A percentile compares a stretch with the other conserved stretches of the same genome.
Evolutionary conservation across 2,113 vertebrate species (phyloP).

Genomic region (Riparia riparia): DNA sequence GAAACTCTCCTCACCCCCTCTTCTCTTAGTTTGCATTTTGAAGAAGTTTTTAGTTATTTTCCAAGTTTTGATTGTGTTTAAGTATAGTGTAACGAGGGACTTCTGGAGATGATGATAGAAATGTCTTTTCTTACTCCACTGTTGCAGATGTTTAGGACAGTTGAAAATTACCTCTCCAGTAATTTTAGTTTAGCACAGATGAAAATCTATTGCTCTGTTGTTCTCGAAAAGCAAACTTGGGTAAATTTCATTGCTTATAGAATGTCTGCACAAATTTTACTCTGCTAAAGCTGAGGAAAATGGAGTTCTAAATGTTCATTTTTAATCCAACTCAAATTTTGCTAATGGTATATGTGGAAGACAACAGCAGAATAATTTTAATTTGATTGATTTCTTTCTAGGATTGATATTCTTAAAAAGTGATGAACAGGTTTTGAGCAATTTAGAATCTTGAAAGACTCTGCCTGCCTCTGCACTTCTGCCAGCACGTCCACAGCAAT

Average conservation of each 20-base stretch:
- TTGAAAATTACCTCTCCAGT: neutral
- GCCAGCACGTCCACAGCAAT: fast-evolving
- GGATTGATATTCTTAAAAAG: neutral
- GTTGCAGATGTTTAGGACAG: neutral
- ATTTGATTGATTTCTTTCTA: neutral
- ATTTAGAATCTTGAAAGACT: neutral
- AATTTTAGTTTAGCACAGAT: neutral
- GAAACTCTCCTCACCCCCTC: neutral
- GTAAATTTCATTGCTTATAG: neutral
- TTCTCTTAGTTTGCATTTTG: neutral
- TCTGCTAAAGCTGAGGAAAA: neutral
- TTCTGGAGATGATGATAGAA: neutral
- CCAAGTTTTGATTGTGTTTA: neutral
- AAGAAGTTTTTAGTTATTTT: neutral
- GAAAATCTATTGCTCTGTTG: neutral
- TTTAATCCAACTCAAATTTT: neutral
- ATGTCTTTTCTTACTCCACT: neutral
- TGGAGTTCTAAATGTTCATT: neutral
- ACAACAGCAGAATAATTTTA: neutral
- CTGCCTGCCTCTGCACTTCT: neutral
- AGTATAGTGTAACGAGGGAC: neutral
- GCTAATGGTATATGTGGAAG: neutral
- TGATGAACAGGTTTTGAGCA: neutral
- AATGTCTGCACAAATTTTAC: neutral
- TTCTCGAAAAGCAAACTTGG: neutral